A percentile compares a stretch with the other conserved stretches of the same genome.
These are phyloP conservation scores for Tubiluchus corallicola DNA, from an alignment of 2,888 invertebrate genomes.

Conservation along the genomic window DNA sequence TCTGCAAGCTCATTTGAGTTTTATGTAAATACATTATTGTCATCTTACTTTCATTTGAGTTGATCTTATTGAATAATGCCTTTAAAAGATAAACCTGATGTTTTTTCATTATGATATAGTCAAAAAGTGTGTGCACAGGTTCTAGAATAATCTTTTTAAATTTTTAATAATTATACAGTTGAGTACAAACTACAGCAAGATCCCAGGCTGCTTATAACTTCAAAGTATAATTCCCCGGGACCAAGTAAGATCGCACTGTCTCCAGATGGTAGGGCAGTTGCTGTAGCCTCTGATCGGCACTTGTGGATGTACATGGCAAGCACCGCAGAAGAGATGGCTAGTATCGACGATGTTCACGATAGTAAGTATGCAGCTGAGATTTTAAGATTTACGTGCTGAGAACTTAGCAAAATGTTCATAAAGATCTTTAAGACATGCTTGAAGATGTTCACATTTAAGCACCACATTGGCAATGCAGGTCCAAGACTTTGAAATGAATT, in stretches of 20 bases:
- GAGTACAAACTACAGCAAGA: slow-evolving; percentile 59
- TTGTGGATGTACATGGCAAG: slow-evolving; percentile 50
- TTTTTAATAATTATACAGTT: slow-evolving; percentile 46
- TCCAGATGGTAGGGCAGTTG: slow-evolving; percentile 56
- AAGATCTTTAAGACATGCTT: neutral
- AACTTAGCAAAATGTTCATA: neutral
- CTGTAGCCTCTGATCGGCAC: slow-evolving; percentile 42
- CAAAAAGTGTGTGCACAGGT: too few species aligned
- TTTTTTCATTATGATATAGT: too few species aligned
- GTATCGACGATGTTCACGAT: slow-evolving; percentile 42
- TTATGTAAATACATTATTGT: too few species aligned
- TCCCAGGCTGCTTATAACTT: slow-evolving; percentile 47
- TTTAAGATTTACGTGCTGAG: neutral
- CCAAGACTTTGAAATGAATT: too few species aligned
- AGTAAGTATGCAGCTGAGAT: slow-evolving; percentile 20
- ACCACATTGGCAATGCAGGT: too few species aligned
- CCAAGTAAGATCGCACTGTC: slow-evolving; percentile 45
- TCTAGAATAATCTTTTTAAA: too few species aligned
- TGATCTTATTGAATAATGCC: too few species aligned
- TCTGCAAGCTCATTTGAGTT: too few species aligned
- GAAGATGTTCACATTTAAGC: slow-evolving; percentile 9
- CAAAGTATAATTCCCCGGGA: slow-evolving; percentile 35
- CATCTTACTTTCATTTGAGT: too few species aligned
- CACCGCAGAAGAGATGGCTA: slow-evolving; percentile 43
- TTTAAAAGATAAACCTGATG: too few species aligned